A percentile compares a stretch with the other conserved stretches of the same genome.
Conservation (phyloP, 2,888 invertebrate genomes). For the Criorhina ranunculi region DNA sequence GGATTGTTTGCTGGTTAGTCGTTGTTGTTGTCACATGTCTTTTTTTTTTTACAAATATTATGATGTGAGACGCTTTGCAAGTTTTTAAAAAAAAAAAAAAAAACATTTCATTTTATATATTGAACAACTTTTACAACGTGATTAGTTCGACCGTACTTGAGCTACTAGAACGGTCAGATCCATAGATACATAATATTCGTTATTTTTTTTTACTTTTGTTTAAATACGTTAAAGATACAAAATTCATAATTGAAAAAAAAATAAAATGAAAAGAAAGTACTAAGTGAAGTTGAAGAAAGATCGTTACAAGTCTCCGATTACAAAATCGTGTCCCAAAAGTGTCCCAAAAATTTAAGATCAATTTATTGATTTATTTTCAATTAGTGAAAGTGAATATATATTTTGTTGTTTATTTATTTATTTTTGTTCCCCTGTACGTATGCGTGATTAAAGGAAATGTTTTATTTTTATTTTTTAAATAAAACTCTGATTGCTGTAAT, state of each 20-base stretch:
- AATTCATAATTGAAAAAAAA: too few species aligned
- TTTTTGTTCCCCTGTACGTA: background rate
- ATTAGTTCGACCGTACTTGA: slow-evolving; percentile 25
- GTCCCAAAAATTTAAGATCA: slow-evolving; percentile 14
- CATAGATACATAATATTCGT: background rate
- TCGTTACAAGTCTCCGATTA: too few species aligned
- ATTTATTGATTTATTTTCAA: slow-evolving; percentile 46
- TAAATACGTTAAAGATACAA: background rate
- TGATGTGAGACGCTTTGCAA: slow-evolving; percentile 14
- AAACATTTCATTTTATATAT: slow-evolving; percentile 18
- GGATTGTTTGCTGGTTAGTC: background rate
- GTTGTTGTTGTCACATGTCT: slow-evolving; percentile 11
- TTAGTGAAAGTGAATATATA: slow-evolving; percentile 53
- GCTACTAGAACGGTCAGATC: slow-evolving; percentile 1
- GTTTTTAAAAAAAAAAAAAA: too few species aligned
- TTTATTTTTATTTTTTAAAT: too few species aligned
- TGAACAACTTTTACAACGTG: slow-evolving; percentile 19
- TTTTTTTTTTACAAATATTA: background rate
- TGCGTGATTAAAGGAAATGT: slow-evolving; percentile 8
- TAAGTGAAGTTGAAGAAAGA: too few species aligned
- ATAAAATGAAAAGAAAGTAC: too few species aligned
- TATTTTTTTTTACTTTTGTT: too few species aligned
- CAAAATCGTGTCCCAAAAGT: too few species aligned
- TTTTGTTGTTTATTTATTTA: slow-evolving; percentile 16
- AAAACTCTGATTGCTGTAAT: background rate